Percentiles rank a stretch among this genome's conserved stretches.
phyloP scores from a whole-genome alignment of 2,888 invertebrate species.

The Gastrophysa polygoni region DNA sequence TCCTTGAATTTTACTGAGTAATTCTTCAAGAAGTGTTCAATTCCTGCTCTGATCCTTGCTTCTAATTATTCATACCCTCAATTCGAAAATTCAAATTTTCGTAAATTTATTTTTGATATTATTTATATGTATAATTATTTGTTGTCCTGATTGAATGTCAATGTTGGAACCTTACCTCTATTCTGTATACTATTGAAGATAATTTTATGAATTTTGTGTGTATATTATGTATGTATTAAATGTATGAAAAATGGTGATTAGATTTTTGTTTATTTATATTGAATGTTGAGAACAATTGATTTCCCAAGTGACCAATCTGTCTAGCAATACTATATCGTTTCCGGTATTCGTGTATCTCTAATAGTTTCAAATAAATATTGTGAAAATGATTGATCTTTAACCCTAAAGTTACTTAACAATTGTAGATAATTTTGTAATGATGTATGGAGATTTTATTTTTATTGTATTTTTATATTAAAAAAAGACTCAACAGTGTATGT shows the following conservation, averaged over 20 bases:
- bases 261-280: conserved; percentile 7
- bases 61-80: too few relatives aligned
- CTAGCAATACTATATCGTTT: conserved; percentile 23
- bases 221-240: conserved; percentile 13
- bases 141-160: neutral
- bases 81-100: too few relatives aligned
- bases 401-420: conserved; percentile 39
- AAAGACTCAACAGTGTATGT: conserved; percentile 22
- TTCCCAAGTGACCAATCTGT: conserved; percentile 34
- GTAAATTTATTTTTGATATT: neutral
- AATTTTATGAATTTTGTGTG: neutral
- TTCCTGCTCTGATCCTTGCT: too few relatives aligned
- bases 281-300: conserved; percentile 34
- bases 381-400: conserved; percentile 25
- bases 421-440: conserved; percentile 36
- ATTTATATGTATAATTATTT: neutral
- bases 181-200: neutral
- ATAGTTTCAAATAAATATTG: conserved; percentile 25
- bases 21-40: conserved; percentile 3
- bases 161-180: neutral
- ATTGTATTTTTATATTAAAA: conserved; percentile 40
- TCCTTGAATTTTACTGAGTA: too few relatives aligned
- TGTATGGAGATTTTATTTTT: conserved; percentile 36
- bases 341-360: conserved; percentile 23
- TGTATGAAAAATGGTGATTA: conserved; percentile 5